Conservation (phyloP, 2,888 invertebrate genomes). For the Drosophila nr. perissopoda region DNA sequence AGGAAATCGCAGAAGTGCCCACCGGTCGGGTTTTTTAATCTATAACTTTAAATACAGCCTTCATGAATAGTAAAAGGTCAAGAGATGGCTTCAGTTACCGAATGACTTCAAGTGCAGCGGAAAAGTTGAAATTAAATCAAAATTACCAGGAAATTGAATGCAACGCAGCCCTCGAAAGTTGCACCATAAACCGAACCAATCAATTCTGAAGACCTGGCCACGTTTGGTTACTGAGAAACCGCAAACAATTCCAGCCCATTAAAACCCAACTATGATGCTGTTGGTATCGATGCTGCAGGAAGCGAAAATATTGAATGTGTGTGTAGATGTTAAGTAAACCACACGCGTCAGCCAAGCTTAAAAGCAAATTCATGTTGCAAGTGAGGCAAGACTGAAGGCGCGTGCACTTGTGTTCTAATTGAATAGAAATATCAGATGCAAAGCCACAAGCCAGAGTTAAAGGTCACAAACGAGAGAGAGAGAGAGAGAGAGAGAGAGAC, state of each 20-base stretch:
- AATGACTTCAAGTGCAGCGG: background rate
- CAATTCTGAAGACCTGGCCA: background rate
- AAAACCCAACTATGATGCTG: slow-evolving; percentile 1
- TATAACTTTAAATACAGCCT: background rate
- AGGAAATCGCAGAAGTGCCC: background rate
- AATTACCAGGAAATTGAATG: slow-evolving; percentile 22
- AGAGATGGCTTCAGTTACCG: background rate
- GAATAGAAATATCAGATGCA: slow-evolving; percentile 27
- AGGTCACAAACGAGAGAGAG: background rate
- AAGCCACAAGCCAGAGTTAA: slow-evolving; percentile 3
- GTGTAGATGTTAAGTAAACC: slow-evolving; percentile 33
- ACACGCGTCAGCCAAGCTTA: slow-evolving; percentile 38
- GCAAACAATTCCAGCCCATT: slow-evolving; percentile 20
- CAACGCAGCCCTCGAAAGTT: slow-evolving; percentile 16
- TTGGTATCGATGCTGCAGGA: background rate
- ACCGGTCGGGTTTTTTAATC: background rate
- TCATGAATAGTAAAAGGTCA: background rate
- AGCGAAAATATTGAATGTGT: background rate
- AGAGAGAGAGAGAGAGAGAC: slow-evolving; percentile 2
- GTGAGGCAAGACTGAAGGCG: slow-evolving; percentile 18
- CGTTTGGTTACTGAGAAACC: slow-evolving; percentile 11
- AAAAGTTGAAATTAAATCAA: slow-evolving; percentile 13
- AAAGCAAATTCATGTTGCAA: slow-evolving; percentile 67
- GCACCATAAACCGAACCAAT: slow-evolving; percentile 7
- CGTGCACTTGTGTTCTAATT: slow-evolving; percentile 59